Conservation (phyloP, 2,888 invertebrate species). For the Rutpela maculata region DNA sequence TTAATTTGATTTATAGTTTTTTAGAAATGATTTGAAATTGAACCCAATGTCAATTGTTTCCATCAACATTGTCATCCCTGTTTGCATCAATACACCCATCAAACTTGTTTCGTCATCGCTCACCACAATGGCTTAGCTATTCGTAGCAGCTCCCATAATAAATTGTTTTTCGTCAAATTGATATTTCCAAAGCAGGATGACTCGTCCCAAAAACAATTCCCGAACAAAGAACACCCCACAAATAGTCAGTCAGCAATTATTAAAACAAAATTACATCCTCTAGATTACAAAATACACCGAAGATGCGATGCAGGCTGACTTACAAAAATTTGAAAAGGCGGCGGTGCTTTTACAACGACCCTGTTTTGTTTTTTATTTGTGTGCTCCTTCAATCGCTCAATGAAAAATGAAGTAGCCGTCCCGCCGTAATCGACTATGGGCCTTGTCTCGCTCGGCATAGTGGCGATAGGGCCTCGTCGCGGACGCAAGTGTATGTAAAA, state of each 20-base stretch:
- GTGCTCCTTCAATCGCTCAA: slow-evolving; percentile 67
- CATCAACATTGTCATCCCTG: not conserved
- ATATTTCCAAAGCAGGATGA: slow-evolving; percentile 10
- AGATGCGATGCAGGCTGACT: slow-evolving; percentile 24
- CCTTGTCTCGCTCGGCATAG: not conserved
- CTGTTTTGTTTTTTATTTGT: slow-evolving; percentile 60
- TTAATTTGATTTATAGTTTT: too few relatives aligned
- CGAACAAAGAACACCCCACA: slow-evolving; percentile 22
- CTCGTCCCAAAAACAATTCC: not conserved
- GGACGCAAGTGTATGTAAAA: slow-evolving; percentile 58
- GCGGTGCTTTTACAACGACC: slow-evolving; percentile 51
- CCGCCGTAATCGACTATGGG: slow-evolving; percentile 30
- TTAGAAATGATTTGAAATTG: too few relatives aligned
- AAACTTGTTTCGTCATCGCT: slow-evolving; percentile 5
- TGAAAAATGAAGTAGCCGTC: slow-evolving; percentile 70
- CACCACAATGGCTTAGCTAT: slow-evolving; percentile 13
- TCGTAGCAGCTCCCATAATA: slow-evolving; percentile 1
- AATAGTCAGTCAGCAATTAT: slow-evolving; percentile 22
- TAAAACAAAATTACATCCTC: slow-evolving; percentile 36
- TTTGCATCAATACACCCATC: not conserved
- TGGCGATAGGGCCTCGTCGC: not conserved
- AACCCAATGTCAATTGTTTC: too few relatives aligned
- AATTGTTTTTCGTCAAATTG: slow-evolving; percentile 22
- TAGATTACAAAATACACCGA: slow-evolving; percentile 12
- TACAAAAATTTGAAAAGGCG: slow-evolving; percentile 18